These are phyloP conservation scores for Acomys russatus DNA, from an alignment of 2,797 vertebrate genomes.

Conservation along the genomic window DNA sequence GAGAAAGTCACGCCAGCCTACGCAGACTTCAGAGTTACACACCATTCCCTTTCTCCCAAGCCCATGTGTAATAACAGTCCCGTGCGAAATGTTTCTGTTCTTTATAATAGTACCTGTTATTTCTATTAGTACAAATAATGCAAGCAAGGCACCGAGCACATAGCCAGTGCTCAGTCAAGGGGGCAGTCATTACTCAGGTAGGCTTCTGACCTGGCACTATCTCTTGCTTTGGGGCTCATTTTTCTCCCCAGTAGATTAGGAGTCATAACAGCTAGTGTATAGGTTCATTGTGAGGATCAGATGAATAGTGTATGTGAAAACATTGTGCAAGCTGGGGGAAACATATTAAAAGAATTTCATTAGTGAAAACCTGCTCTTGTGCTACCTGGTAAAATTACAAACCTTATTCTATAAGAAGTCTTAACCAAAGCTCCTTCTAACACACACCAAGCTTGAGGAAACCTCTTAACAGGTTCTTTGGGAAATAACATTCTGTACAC, in stretches of 20 bases:
- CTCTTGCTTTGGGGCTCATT: background rate
- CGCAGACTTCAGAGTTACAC: constrained; percentile 56
- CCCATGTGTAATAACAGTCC: constrained; percentile 63
- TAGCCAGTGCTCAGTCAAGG: background rate
- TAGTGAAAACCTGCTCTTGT: background rate
- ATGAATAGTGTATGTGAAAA: background rate
- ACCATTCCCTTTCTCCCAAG: constrained; percentile 67
- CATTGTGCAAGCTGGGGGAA: background rate
- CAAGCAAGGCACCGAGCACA: background rate
- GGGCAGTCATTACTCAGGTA: background rate
- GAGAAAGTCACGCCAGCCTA: constrained; percentile 66
- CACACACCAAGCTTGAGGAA: background rate
- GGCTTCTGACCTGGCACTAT: background rate
- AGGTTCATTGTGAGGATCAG: background rate
- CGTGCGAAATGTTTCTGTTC: constrained; percentile 57
- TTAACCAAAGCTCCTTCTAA: background rate
- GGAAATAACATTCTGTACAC: background rate
- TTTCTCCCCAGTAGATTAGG: background rate
- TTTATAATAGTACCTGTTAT: constrained; percentile 44
- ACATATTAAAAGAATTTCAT: background rate
- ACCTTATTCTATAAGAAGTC: background rate
- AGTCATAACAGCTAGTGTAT: background rate
- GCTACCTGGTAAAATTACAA: background rate
- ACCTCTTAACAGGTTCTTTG: constrained; percentile 4
- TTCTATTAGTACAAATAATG: constrained; percentile 58